Evolutionary conservation across 2,888 invertebrate species (phyloP), one percentile per base, ranked within the genome.

Genomic region (Archaeoteleia sp.): DNA sequence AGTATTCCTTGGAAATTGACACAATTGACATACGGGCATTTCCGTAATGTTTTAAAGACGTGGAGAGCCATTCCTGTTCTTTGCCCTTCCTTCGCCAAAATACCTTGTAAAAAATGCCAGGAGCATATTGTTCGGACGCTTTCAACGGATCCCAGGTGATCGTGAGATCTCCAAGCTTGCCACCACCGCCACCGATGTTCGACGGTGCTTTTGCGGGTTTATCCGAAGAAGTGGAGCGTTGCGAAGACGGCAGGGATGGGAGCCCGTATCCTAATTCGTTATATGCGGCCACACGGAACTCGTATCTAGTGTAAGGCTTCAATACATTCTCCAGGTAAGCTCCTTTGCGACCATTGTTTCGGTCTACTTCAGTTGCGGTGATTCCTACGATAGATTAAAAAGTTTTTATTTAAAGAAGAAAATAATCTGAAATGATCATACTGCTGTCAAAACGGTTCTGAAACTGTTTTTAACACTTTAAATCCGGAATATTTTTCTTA

Each of bases 101-200:
- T 70, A 97, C 90, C 83, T 93, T 94, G 84, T 98, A 98, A 82
- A 94, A 92, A 69, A 97, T 92, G 30, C 93, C 94, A 14, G 93
- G 93, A 0, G 94, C 96, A 82, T 97, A 95, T 84, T 96, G 96
- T 73, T 96, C 90, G 63, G 93, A 89, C 0, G 90, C 86, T 66
- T 90, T 88, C 17, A 97, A 82, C 0, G 95, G 92, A 74, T 90
- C 88, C 97, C 97, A 98, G 0, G 91, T 93, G 46, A 98, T 95
- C 0, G 95, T 94, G 1, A 98, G 89, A 81, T 96, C 96, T 0
- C 97, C 97, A 67, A 96, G 95, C 86, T 97, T 97, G 7, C 97
- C 97, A 34, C 97, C 97, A 2, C 98, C 98, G 0, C 98, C 97
- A 9, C 94, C 91, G 29, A 98, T 89, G 76, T 94, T 93, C 2